Evolutionary conservation across 2,888 invertebrate genomes (phyloP).

Genomic region (Drosophila formosana): DNA sequence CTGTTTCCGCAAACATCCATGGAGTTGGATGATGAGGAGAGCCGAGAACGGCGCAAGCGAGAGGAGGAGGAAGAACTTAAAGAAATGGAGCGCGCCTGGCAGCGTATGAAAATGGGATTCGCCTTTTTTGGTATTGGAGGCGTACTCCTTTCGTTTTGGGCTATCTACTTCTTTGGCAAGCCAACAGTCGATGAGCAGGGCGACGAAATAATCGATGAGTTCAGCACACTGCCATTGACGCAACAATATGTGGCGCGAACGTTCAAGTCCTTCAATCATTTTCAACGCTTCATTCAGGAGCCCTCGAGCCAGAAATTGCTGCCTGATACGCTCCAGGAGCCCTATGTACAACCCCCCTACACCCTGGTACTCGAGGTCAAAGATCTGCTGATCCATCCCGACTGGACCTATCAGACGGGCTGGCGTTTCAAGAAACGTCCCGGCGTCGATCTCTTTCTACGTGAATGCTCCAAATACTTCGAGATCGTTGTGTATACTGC

Average conservation of each 20-base stretch:
- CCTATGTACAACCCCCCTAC: slow-evolving; percentile 97
- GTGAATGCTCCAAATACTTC: slow-evolving; percentile 94
- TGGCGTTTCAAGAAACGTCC: slow-evolving; percentile 99
- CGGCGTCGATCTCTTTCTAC: slow-evolving; percentile 96
- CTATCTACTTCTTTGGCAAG: slow-evolving; percentile 90
- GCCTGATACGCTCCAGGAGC: slow-evolving; percentile 95
- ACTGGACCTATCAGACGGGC: slow-evolving; percentile 99
- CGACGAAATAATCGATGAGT: slow-evolving; percentile 90
- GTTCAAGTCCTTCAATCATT: slow-evolving; percentile 90
- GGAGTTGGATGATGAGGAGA: slow-evolving; percentile 85
- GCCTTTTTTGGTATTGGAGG: slow-evolving; percentile 88
- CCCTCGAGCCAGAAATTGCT: slow-evolving; percentile 97
- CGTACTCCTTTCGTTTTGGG: slow-evolving; percentile 87
- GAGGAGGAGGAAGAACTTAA: slow-evolving; percentile 87
- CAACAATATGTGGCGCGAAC: slow-evolving; percentile 90
- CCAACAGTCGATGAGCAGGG: slow-evolving; percentile 91
- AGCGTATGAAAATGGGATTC: slow-evolving; percentile 89
- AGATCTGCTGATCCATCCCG: slow-evolving; percentile 97
- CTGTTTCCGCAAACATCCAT: slow-evolving; percentile 87
- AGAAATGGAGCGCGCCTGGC: slow-evolving; percentile 90
- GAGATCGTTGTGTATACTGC: slow-evolving; percentile 98
- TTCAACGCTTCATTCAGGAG: slow-evolving; percentile 93
- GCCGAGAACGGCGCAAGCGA: slow-evolving; percentile 73
- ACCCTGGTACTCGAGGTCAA: slow-evolving; percentile 98
- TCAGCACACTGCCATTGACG: slow-evolving; percentile 88